Conservation (phyloP, 1,140 invertebrate species). For the Dendroctonus ponderosae region DNA sequence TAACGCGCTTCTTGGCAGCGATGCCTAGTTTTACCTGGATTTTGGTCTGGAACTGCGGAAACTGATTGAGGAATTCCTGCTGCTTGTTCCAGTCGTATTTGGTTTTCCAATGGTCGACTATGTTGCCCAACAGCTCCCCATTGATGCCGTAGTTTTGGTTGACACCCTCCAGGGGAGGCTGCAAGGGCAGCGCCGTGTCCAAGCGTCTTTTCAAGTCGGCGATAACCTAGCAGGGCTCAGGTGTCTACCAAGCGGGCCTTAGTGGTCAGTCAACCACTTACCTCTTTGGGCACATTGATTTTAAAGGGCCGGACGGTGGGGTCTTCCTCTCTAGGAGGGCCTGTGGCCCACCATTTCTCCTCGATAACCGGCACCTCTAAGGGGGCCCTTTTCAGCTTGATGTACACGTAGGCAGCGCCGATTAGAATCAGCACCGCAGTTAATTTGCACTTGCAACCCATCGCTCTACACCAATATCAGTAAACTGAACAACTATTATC, state of each 20-base stretch:
- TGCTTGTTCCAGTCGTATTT: slow-evolving; percentile 73
- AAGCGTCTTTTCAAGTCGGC: slow-evolving; percentile 62
- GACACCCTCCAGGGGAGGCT: slow-evolving; percentile 63
- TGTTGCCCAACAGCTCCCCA: slow-evolving; percentile 60
- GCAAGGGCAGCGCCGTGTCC: slow-evolving; percentile 55
- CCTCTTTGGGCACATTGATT: slow-evolving; percentile 52
- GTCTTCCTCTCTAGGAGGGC: slow-evolving; percentile 46
- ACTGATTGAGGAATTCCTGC: slow-evolving; percentile 66
- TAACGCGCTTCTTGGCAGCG: not conserved
- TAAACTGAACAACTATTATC: no score
- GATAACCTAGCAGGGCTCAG: slow-evolving; percentile 53
- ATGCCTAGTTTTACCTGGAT: slow-evolving; percentile 51
- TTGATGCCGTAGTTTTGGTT: slow-evolving; percentile 79
- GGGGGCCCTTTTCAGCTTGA: no score
- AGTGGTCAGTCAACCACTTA: slow-evolving; percentile 27
- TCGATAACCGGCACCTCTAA: slow-evolving; percentile 22
- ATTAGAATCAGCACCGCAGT: no score
- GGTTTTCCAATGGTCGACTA: slow-evolving; percentile 77
- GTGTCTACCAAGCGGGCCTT: not conserved
- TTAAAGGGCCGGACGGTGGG: slow-evolving; percentile 53
- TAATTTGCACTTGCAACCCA: no score
- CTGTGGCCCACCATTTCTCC: slow-evolving; percentile 55
- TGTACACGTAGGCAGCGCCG: no score
- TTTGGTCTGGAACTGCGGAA: slow-evolving; percentile 70
- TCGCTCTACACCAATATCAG: no score